Evolutionary conservation across 1,140 invertebrate species (phyloP), one percentile per base, ranked within the genome.

Genomic region (Camponotus vicinus): DNA sequence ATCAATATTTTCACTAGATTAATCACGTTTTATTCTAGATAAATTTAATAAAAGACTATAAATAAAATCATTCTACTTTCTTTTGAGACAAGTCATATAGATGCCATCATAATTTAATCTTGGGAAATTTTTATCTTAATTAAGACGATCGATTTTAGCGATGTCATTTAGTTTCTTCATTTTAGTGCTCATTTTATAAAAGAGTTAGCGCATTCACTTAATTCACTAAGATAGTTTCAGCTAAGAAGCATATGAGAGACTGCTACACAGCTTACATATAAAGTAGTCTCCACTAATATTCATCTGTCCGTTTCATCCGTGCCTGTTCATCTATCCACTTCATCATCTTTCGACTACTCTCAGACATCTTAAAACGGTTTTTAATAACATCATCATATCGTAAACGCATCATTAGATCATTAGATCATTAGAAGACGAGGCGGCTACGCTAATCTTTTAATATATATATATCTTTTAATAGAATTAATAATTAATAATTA

Each of bases 241-340:
- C 55, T 73, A 83, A 64, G 79, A 63, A 45, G 55, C 79, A 83
- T 73, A 73, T n/a, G 79, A 83, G 79, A 83, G 69, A 83, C 79
- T 83, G 79, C 79, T 83, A 83, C 69, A 63, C 64, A 70, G n/a
- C n/a, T 13, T 49, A 83, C 18, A 52, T 52, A 83, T 40, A 49
- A 63, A 83, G 69, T 83, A 83, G 79, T 75, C 79, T 83, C 79
- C 49, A 83, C 69, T 83, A 83, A 83, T 13, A 83, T 83, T 83
- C 55, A 63, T 83, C 69, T 83, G 55, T 83, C n/a, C 69, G 55
- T 83, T 73, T 83, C 79, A 83, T 83, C 79, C 57, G 79, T 73
- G 79, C 79, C 79, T 83, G 79, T 83, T 83, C 79, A 82, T 82
- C 67, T 73, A 82, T 82, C 37, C 79, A 75, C 70, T 71, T 83